A percentile compares a stretch with the other conserved stretches of the same genome.
Conservation (phyloP, 1,140 invertebrate genomes). For the Hydropsyche tenuis region DNA sequence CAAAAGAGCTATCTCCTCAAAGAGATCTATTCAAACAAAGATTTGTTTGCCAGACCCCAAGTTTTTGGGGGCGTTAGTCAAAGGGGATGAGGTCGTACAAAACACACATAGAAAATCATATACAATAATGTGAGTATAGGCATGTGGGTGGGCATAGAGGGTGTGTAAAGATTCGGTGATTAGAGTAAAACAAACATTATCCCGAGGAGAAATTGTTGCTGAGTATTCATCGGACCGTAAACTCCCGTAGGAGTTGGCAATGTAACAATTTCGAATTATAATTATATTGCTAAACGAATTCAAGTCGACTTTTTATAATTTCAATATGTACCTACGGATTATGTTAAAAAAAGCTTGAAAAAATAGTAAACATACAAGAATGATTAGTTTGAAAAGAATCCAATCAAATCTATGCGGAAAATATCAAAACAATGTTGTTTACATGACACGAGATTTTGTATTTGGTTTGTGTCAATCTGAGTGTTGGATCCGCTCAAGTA, state of each 20-base stretch:
- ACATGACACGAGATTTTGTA: too few species aligned
- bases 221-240: background rate
- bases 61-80: conserved; percentile 27
- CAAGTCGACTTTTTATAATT: too few species aligned
- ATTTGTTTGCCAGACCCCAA: conserved; percentile 48
- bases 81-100: conserved; percentile 30
- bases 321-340: too few species aligned
- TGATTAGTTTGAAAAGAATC: too few species aligned
- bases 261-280: too few species aligned
- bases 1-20: conserved; percentile 49
- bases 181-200: conserved; percentile 49
- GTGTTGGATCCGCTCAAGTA: too few species aligned
- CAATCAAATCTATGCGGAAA: too few species aligned
- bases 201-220: conserved; percentile 42
- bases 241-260: conserved; percentile 2
- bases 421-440: too few species aligned
- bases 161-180: conserved; percentile 39
- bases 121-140: background rate
- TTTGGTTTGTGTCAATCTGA: too few species aligned
- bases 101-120: background rate
- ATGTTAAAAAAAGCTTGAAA: too few species aligned
- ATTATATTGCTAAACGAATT: too few species aligned
- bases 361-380: too few species aligned
- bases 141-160: background rate
- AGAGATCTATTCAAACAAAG: conserved; percentile 50